These are phyloP conservation scores for Drosophila equinoxialis DNA, from an alignment of 1,140 invertebrate species.

Conservation along the genomic window DNA sequence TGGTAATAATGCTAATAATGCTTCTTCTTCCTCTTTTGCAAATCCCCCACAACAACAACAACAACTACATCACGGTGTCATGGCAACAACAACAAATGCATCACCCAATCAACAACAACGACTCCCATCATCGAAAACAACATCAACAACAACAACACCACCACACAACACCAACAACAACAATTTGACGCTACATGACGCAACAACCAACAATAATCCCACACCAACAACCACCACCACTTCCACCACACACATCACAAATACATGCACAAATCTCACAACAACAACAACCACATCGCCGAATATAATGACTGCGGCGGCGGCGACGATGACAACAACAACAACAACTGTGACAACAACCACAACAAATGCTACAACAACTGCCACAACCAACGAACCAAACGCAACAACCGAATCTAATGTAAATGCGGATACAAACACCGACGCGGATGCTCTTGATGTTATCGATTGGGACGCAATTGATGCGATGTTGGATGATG, in stretches of 20 bases:
- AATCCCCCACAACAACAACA: slow-evolving; percentile 76
- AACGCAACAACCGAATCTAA: slow-evolving; percentile 58
- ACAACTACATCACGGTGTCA: slow-evolving; percentile 80
- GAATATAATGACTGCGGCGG: slow-evolving; percentile 71
- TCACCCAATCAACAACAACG: slow-evolving; percentile 59
- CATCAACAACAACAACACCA: slow-evolving; percentile 38
- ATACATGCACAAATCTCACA: slow-evolving; percentile 75
- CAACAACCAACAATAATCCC: slow-evolving; percentile 34
- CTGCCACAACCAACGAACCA: slow-evolving; percentile 64
- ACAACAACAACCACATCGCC: slow-evolving; percentile 76
- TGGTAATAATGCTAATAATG: slow-evolving; percentile 83
- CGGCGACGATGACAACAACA: slow-evolving; percentile 60
- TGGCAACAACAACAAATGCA: slow-evolving; percentile 49
- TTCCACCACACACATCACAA: slow-evolving; percentile 48
- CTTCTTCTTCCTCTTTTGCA: slow-evolving; percentile 83
- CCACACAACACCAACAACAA: slow-evolving; percentile 57
- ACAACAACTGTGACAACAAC: slow-evolving; percentile 33
- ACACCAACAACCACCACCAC: slow-evolving; percentile 50
- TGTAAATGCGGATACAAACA: slow-evolving; percentile 53
- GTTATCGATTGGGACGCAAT: slow-evolving; percentile 81
- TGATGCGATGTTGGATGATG: slow-evolving; percentile 79
- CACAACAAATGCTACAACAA: slow-evolving; percentile 70
- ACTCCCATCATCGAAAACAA: slow-evolving; percentile 64
- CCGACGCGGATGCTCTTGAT: slow-evolving; percentile 76
- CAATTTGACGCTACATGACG: slow-evolving; percentile 36